Conservation (phyloP, 2,113 vertebrate genomes). For the Gymnocephalus cernua region DNA sequence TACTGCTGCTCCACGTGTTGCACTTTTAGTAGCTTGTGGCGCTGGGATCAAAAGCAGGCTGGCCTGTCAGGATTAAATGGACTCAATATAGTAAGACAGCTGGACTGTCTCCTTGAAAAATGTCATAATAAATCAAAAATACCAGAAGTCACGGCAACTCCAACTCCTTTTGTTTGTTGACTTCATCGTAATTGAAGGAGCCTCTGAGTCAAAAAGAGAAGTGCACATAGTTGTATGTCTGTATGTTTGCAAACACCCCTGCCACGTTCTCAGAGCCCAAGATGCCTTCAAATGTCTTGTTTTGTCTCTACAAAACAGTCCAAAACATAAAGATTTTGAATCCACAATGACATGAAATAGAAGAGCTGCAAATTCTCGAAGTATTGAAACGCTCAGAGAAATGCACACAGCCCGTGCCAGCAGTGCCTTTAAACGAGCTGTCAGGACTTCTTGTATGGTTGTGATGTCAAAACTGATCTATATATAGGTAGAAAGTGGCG, state of each 20-base stretch:
- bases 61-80: background rate
- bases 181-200: background rate
- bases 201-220: background rate
- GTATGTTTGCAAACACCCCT: background rate
- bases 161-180: background rate
- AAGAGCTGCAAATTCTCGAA: background rate
- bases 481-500: too few species aligned
- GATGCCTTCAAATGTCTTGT: too few species aligned
- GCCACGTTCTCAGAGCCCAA: background rate
- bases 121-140: background rate
- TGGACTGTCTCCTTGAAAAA: background rate
- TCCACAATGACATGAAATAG: background rate
- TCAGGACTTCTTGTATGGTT: too few species aligned
- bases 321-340: background rate
- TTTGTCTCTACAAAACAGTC: background rate
- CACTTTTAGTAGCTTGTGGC: background rate
- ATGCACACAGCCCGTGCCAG: too few species aligned
- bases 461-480: too few species aligned
- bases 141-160: background rate
- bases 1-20: constrained; percentile 16
- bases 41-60: background rate
- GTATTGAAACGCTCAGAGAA: too few species aligned
- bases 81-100: background rate
- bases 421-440: too few species aligned
- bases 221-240: background rate